These are phyloP conservation scores for Sceloporus undulatus DNA, from an alignment of 2,113 vertebrate genomes.

Conservation along the genomic window DNA sequence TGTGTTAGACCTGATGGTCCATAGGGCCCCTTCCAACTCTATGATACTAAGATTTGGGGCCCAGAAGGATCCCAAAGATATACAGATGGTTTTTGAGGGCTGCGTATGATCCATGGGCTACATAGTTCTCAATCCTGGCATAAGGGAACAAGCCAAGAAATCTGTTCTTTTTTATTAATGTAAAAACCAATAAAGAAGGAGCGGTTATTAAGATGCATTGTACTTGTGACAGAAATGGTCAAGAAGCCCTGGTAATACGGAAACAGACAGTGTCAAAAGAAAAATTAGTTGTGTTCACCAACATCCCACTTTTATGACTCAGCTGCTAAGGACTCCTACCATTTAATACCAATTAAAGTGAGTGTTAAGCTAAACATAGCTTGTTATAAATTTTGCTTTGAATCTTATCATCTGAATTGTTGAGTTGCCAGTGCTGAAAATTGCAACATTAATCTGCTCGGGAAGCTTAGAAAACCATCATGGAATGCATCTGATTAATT, in stretches of 20 bases:
- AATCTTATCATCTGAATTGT: conserved; percentile 9
- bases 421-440: conserved; percentile 51
- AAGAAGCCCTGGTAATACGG: background rate
- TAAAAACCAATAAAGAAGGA: background rate
- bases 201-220: background rate
- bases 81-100: no score
- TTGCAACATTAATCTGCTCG: conserved; percentile 48
- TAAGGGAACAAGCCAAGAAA: background rate
- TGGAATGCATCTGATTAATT: conserved; percentile 30
- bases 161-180: background rate
- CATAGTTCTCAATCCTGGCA: no score
- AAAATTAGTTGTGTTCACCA: background rate
- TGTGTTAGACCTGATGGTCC: no score
- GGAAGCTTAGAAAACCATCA: conserved; percentile 13
- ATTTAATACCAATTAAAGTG: conserved; percentile 10
- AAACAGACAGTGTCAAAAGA: background rate
- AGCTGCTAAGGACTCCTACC: background rate
- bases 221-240: background rate
- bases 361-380: conserved; percentile 38
- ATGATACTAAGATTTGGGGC: no score
- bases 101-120: no score
- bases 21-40: no score
- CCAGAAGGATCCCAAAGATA: no score
- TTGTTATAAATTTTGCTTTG: conserved; percentile 33
- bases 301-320: background rate